phyloP scores from a whole-genome alignment of 2,888 invertebrate genomes.

The Hoplodrina blanda region DNA sequence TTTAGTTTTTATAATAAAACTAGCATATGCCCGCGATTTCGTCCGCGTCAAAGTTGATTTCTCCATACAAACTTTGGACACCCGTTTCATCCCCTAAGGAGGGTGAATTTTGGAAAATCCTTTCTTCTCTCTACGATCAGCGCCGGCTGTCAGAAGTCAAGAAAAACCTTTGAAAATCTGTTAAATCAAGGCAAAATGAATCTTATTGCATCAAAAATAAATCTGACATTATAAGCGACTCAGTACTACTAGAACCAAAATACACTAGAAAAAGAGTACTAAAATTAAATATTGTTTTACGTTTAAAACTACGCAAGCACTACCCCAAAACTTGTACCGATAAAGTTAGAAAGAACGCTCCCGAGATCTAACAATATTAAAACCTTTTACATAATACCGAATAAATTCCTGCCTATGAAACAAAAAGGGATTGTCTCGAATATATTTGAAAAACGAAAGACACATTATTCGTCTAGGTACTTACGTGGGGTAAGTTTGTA shows the following conservation, averaged over 20 bases:
- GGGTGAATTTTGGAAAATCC: too few relatives aligned
- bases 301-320: neutral
- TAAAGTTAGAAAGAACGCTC: constrained; percentile 9
- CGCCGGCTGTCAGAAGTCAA: too few relatives aligned
- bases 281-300: neutral
- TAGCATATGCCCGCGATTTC: too few relatives aligned
- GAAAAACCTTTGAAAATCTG: too few relatives aligned
- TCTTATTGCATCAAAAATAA: neutral
- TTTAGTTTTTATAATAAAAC: too few relatives aligned
- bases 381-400: neutral
- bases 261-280: neutral
- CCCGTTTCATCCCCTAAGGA: too few relatives aligned
- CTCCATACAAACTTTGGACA: too few relatives aligned
- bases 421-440: constrained; percentile 33
- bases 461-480: neutral
- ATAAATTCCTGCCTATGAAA: neutral
- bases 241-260: neutral
- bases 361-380: neutral
- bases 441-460: constrained; percentile 2
- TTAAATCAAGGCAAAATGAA: too few relatives aligned
- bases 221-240: neutral
- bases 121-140: too few relatives aligned
- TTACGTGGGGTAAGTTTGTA: constrained; percentile 7
- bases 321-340: constrained; percentile 7
- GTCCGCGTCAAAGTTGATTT: too few relatives aligned